phyloP scores from a whole-genome alignment of 2,797 vertebrate species.

The Geranospiza caerulescens region DNA sequence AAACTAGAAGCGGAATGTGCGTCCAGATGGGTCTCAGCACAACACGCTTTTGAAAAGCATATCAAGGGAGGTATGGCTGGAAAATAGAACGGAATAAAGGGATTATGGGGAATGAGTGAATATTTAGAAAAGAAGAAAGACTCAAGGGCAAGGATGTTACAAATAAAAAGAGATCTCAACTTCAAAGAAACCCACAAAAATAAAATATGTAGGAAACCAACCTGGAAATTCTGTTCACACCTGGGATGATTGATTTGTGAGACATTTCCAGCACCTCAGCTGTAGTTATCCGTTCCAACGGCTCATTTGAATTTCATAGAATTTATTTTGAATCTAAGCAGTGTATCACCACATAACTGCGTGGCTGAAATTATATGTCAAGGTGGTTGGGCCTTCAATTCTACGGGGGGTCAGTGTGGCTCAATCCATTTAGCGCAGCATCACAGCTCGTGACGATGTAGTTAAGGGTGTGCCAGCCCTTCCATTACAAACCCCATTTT shows the following conservation, averaged over 20 bases:
- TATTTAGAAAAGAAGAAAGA: slow-evolving; percentile 35
- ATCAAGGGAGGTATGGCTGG: neutral
- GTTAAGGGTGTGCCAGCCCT: neutral
- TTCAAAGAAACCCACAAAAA: slow-evolving; percentile 44
- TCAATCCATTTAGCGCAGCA: neutral
- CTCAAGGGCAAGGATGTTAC: slow-evolving; percentile 9
- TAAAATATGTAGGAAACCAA: slow-evolving; percentile 52
- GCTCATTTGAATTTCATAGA: slow-evolving; percentile 49
- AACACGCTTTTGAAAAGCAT: neutral
- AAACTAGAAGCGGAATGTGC: neutral
- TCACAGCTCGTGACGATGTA: neutral
- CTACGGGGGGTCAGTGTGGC: neutral
- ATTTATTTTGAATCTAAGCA: slow-evolving; percentile 17
- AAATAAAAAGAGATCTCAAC: slow-evolving; percentile 31
- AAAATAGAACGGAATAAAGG: slow-evolving; percentile 34
- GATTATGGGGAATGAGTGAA: slow-evolving; percentile 17
- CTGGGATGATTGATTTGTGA: slow-evolving; percentile 58
- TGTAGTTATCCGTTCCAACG: neutral
- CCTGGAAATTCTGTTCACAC: slow-evolving; percentile 54
- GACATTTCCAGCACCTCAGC: neutral
- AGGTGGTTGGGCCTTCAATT: neutral
- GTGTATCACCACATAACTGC: neutral
- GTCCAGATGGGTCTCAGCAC: neutral
- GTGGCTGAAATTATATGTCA: neutral
- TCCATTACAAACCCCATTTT: neutral